Base-by-base conservation (phyloP, 37 sponge, comb jelly and placozoan genomes). In the Aplysina aerophoba region DNA sequence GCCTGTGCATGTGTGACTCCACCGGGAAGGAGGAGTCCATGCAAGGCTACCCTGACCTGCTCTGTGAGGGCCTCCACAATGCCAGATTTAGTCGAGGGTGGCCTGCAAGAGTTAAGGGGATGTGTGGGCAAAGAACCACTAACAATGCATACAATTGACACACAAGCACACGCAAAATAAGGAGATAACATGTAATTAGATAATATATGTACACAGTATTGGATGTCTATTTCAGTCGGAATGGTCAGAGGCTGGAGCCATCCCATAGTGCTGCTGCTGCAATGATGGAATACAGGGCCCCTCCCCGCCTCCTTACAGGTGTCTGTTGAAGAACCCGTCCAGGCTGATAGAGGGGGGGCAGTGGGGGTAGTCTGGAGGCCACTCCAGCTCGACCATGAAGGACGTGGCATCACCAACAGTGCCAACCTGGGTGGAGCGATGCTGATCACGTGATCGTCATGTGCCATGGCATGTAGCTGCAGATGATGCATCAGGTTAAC, bases 241-340 rank as follows among this genome's bases (percentile, higher is more conserved):
- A n/a, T n/a, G n/a, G n/a, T n/a, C n/a, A n/a, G n/a, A n/a, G n/a
- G n/a, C n/a, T n/a, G n/a, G n/a, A n/a, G n/a, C n/a, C n/a, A n/a
- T n/a, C n/a, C n/a, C n/a, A n/a, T n/a, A n/a, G n/a, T n/a, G n/a
- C n/a, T n/a, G n/a, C n/a, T n/a, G n/a, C n/a, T n/a, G n/a, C n/a
- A n/a, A n/a, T n/a, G n/a, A n/a, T n/a, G n/a, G n/a, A n/a, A n/a
- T n/a, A n/a, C n/a, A n/a, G n/a, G n/a, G n/a, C n/a, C n/a, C n/a
- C n/a, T n/a, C n/a, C n/a, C n/a, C n/a, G n/a, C 2, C 5, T 25
- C 35, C 93, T 83, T 65, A 95, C 95, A 95, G 50, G 50, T 92
- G 94, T 16, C 77, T 89, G 83, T 95, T 95, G 86, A 84, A 95
- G 89, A 95, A 90, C 34, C 74, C 34, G 59, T 90, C 94, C 59